Evolutionary conservation across 2,113 vertebrate species (phyloP).

Genomic region (Illadopsis cleaveri): DNA sequence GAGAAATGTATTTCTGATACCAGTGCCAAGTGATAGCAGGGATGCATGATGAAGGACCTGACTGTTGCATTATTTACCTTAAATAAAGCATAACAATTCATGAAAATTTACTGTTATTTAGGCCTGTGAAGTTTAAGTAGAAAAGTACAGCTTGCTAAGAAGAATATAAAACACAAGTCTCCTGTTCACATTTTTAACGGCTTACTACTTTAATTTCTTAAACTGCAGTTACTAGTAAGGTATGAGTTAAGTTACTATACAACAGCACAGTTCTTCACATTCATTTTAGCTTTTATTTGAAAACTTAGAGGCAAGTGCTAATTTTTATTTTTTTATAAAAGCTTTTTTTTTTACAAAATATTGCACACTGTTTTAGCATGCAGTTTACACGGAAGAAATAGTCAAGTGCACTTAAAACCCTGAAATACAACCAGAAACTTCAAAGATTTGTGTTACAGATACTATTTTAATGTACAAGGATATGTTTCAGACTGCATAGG

Average conservation of each 20-base stretch:
- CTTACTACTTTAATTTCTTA: background rate
- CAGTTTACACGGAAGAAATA: constrained; percentile 19
- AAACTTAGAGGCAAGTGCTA: constrained; percentile 28
- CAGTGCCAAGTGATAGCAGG: background rate
- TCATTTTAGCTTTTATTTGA: constrained; percentile 20
- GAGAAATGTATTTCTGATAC: constrained; percentile 10
- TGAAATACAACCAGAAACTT: constrained; percentile 17
- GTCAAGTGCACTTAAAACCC: constrained; percentile 53
- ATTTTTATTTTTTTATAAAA: background rate
- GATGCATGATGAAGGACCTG: background rate
- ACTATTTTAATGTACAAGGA: background rate
- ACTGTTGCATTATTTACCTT: background rate
- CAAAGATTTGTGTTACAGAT: background rate
- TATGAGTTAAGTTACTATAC: background rate
- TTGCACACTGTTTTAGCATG: constrained; percentile 54
- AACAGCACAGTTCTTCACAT: constrained; percentile 32
- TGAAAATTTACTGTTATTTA: background rate
- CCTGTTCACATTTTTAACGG: background rate
- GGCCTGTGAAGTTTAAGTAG: background rate
- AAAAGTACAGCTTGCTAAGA: constrained; percentile 14
- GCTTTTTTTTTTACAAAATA: constrained; percentile 30
- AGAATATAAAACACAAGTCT: background rate
- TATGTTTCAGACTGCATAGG: background rate
- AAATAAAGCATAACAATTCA: background rate
- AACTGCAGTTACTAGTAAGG: background rate